Conservation (phyloP, 2,888 invertebrate genomes). For the Apotomis turbidana region DNA sequence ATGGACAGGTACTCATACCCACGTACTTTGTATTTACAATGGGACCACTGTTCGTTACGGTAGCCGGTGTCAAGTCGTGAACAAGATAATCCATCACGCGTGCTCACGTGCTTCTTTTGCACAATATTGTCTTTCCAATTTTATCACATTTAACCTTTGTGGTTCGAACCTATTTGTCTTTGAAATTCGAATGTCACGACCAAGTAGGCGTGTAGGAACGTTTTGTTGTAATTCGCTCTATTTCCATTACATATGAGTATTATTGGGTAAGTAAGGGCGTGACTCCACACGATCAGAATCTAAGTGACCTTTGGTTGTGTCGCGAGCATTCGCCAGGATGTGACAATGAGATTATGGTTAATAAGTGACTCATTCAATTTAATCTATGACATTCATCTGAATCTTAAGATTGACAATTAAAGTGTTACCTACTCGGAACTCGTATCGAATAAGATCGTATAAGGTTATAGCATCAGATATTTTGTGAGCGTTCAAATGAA, state of each 20-base stretch:
- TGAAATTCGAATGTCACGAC: slow-evolving; percentile 40
- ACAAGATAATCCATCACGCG: slow-evolving; percentile 58
- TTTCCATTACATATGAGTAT: slow-evolving; percentile 24
- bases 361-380: slow-evolving; percentile 13
- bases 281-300: slow-evolving; percentile 36
- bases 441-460: not conserved
- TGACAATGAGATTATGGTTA: slow-evolving; percentile 16
- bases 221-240: slow-evolving; percentile 28
- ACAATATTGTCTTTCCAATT: slow-evolving; percentile 46
- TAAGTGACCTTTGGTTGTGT: slow-evolving; percentile 32
- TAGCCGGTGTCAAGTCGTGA: slow-evolving; percentile 49
- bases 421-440: slow-evolving; percentile 4
- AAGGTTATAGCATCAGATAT: not conserved
- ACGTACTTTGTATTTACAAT: not conserved
- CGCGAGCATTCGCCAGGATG: slow-evolving; percentile 29
- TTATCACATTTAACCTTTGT: slow-evolving; percentile 43
- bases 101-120: slow-evolving; percentile 52
- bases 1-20: not conserved
- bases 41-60: not conserved
- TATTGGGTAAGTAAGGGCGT: slow-evolving; percentile 38
- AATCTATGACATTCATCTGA: slow-evolving; percentile 7
- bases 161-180: slow-evolving; percentile 26
- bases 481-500: too few species aligned
- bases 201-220: slow-evolving; percentile 10
- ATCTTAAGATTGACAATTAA: slow-evolving; percentile 20